These are phyloP conservation scores for Nerophis lumbriciformis DNA, from an alignment of 2,113 vertebrate genomes.

Conservation along the genomic window DNA sequence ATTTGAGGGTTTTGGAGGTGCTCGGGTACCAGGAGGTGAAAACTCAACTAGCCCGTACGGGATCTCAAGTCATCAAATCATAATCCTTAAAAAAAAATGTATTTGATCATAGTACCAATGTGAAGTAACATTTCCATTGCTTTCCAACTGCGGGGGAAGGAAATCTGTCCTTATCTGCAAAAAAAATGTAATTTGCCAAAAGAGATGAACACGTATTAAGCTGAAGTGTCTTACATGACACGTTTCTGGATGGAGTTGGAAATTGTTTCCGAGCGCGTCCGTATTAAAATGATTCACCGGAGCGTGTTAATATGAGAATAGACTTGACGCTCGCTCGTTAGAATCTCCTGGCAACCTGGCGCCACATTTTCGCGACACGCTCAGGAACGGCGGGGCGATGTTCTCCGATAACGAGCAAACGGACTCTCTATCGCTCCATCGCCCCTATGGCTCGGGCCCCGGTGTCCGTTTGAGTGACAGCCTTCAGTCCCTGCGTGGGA, in stretches of 20 bases:
- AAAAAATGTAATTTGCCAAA: slow-evolving; percentile 23
- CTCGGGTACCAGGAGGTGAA: too few relatives aligned
- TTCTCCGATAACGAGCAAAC: slow-evolving; percentile 15
- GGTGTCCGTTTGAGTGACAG: slow-evolving; percentile 28
- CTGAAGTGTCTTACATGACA: slow-evolving; percentile 3
- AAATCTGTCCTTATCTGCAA: slow-evolving; percentile 6
- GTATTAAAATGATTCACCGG: neutral
- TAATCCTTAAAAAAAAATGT: too few relatives aligned
- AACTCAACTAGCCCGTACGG: too few relatives aligned
- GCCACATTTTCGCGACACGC: slow-evolving; percentile 8
- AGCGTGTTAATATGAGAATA: slow-evolving; percentile 1
- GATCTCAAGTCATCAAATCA: too few relatives aligned
- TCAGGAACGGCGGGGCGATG: neutral
- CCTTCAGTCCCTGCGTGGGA: slow-evolving; percentile 20
- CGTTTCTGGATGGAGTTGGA: slow-evolving; percentile 3
- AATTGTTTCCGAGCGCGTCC: neutral
- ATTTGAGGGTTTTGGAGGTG: too few relatives aligned
- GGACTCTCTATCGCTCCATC: slow-evolving; percentile 25
- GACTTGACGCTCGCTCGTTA: slow-evolving; percentile 5
- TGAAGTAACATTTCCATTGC: slow-evolving; percentile 6
- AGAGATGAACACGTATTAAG: slow-evolving; percentile 9
- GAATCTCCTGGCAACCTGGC: neutral
- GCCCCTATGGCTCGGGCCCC: slow-evolving; percentile 21
- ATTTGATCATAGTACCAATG: too few relatives aligned
- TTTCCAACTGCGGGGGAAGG: slow-evolving; percentile 4